Percentiles rank a stretch among this genome's conserved stretches.
Evolutionary conservation across 2,888 invertebrate species (phyloP).

Genomic region (Diogma glabrata): DNA sequence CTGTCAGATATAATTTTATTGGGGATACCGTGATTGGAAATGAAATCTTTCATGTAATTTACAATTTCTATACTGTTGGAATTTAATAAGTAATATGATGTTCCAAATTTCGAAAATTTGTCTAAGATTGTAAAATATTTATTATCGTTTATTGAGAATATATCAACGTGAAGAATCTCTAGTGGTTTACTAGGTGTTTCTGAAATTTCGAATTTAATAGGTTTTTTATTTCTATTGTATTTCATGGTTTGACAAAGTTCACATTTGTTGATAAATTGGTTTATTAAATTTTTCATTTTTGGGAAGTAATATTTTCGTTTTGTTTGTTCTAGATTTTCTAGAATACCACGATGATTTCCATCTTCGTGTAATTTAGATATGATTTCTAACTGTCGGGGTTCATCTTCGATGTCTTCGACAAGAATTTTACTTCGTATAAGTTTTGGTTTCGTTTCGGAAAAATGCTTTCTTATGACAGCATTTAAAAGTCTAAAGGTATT

Average conservation of each 20-base stretch:
- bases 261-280: neutral
- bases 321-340: conserved; percentile 11
- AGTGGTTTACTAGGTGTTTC: neutral
- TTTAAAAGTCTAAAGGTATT: neutral
- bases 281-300: conserved; percentile 13
- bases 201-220: neutral
- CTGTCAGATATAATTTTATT: neutral
- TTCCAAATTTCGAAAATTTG: neutral
- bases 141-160: neutral
- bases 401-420: neutral
- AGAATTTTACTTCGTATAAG: neutral
- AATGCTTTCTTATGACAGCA: neutral
- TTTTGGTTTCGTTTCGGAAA: no score
- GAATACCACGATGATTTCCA: conserved; percentile 11
- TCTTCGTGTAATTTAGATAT: neutral
- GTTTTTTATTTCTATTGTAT: neutral
- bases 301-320: conserved; percentile 14
- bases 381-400: neutral
- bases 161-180: neutral
- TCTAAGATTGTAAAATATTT: neutral
- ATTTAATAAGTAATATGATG: neutral
- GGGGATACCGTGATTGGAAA: neutral
- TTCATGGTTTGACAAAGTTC: neutral
- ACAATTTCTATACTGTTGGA: neutral
- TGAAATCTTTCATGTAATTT: neutral